Evolutionary conservation across 2,888 invertebrate species (phyloP).

Genomic region (Catocala sponsa): DNA sequence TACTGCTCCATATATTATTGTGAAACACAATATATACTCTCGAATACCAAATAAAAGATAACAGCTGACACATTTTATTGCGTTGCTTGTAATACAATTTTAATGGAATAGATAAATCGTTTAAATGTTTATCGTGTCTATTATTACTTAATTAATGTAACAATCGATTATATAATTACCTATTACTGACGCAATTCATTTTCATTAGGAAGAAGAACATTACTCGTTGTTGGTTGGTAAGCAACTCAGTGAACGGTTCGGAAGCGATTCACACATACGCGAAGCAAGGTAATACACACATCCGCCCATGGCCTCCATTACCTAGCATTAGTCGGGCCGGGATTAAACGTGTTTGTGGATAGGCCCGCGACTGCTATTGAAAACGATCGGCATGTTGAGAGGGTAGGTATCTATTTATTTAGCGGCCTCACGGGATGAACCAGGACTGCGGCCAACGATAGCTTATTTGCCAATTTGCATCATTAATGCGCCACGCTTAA

Average conservation of each 20-base stretch:
- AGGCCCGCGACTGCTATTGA: slow-evolving; percentile 60
- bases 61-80: slow-evolving; percentile 1
- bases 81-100: neutral
- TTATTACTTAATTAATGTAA: neutral
- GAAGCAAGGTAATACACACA: neutral
- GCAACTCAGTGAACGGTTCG: neutral
- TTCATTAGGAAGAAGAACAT: neutral
- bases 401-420: slow-evolving; percentile 67
- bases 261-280: neutral
- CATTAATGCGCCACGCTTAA: slow-evolving; percentile 76
- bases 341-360: slow-evolving; percentile 61
- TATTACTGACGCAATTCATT: neutral
- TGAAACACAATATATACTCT: slow-evolving; percentile 1
- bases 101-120: slow-evolving; percentile 1
- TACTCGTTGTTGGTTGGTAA: neutral
- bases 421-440: slow-evolving; percentile 68
- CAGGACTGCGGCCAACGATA: slow-evolving; percentile 68
- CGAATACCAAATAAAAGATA: neutral
- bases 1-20: neutral
- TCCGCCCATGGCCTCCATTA: slow-evolving; percentile 22
- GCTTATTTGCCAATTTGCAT: slow-evolving; percentile 84
- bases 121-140: neutral
- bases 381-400: slow-evolving; percentile 65
- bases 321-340: slow-evolving; percentile 28
- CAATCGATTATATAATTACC: neutral